These are phyloP conservation scores for Caranx ignobilis DNA, from an alignment of 2,113 vertebrate genomes.

Conservation along the genomic window DNA sequence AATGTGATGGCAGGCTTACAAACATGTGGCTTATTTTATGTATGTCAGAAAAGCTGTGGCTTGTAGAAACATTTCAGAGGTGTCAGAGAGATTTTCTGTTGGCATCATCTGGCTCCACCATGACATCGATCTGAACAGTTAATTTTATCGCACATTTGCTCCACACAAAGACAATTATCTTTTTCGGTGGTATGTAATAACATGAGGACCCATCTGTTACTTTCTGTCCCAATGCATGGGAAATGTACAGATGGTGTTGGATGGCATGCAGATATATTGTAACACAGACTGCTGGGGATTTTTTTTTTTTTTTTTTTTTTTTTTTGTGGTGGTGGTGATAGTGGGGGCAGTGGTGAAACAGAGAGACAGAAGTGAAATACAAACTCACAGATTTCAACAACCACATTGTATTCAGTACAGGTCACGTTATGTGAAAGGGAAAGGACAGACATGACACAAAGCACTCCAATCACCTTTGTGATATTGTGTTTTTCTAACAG, in stretches of 20 bases:
- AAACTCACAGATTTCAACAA: neutral
- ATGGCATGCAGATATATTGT: neutral
- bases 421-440: neutral
- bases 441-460: neutral
- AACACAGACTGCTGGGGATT: neutral
- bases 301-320: neutral
- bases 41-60: conserved; percentile 12
- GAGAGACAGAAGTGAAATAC: neutral
- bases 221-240: conserved; percentile 10
- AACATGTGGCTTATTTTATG: conserved; percentile 28
- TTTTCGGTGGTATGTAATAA: neutral
- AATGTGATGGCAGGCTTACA: neutral
- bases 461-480: neutral
- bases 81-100: conserved; percentile 16
- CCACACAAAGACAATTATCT: conserved; percentile 14
- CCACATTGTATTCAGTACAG: neutral
- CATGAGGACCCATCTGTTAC: conserved; percentile 22
- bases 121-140: conserved; percentile 9
- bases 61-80: neutral
- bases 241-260: conserved; percentile 7
- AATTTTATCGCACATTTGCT: conserved; percentile 40
- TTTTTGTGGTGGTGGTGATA: too few species aligned
- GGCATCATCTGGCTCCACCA: neutral
- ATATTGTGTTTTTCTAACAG: conserved; percentile 2
- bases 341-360: neutral